Evolutionary conservation across 2,797 vertebrate species (phyloP).

Genomic region (Micropoecilia bifurca): DNA sequence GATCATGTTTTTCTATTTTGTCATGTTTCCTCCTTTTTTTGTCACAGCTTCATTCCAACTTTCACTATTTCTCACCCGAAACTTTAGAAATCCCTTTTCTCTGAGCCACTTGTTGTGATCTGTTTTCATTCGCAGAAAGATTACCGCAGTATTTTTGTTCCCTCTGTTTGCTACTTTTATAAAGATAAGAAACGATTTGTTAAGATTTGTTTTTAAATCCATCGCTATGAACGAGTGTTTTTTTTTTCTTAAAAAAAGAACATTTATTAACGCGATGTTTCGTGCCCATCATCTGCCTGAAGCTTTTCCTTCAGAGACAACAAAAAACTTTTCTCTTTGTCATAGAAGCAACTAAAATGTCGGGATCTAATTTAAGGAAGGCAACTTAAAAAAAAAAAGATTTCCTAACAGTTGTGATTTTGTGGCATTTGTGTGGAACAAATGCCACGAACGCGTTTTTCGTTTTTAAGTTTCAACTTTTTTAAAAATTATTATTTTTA

Average conservation of each 20-base stretch:
- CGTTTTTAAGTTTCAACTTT: neutral
- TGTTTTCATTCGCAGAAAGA: neutral
- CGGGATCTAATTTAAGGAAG: slow-evolving; percentile 34
- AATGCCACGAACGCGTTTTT: neutral
- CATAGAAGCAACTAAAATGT: slow-evolving; percentile 27
- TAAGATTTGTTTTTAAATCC: neutral
- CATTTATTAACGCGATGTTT: slow-evolving; percentile 7
- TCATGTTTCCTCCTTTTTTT: neutral
- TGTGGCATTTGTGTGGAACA: neutral
- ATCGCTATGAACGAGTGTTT: neutral
- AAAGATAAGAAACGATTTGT: neutral
- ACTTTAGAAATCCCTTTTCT: slow-evolving; percentile 15
- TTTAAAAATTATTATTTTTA: neutral
- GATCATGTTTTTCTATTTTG: neutral
- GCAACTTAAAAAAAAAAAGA: neutral
- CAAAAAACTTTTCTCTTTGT: slow-evolving; percentile 5
- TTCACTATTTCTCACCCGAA: slow-evolving; percentile 15
- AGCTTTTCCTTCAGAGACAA: slow-evolving; percentile 20
- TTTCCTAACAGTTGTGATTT: slow-evolving; percentile 31
- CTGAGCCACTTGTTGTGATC: neutral
- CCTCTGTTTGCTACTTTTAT: neutral
- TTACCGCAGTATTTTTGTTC: neutral
- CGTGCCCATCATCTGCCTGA: neutral
- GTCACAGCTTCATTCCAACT: slow-evolving; percentile 35
- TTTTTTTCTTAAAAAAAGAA: neutral